These are phyloP conservation scores for Sphaeridia pumilis DNA, from an alignment of 2,888 invertebrate genomes.

Conservation along the genomic window DNA sequence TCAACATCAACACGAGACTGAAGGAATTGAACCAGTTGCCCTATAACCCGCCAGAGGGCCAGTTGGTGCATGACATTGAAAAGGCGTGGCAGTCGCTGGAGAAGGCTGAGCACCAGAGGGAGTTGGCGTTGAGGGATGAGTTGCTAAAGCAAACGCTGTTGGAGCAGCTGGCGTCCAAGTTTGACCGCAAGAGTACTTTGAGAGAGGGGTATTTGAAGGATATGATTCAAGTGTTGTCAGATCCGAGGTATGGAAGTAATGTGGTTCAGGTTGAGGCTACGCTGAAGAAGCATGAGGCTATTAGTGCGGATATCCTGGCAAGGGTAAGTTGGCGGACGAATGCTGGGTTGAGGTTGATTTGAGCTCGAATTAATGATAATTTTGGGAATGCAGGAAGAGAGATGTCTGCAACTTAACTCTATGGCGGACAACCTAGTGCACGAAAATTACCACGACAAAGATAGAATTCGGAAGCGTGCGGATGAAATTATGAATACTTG, in stretches of 20 bases:
- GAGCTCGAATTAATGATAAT: background rate
- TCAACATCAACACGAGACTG: constrained; percentile 89
- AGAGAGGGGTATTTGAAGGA: constrained; percentile 92
- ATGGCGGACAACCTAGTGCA: constrained; percentile 85
- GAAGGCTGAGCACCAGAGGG: constrained; percentile 83
- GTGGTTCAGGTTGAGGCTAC: constrained; percentile 91
- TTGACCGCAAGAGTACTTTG: constrained; percentile 85
- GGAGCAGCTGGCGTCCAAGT: constrained; percentile 89
- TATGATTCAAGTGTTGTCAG: constrained; percentile 90
- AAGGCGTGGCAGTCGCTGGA: constrained; percentile 87
- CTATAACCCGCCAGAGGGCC: constrained; percentile 76
- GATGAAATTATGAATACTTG: constrained; percentile 73
- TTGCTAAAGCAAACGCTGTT: constrained; percentile 80
- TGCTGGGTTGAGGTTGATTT: background rate
- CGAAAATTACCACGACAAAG: constrained; percentile 84
- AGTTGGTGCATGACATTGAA: constrained; percentile 88
- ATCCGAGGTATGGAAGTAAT: constrained; percentile 80
- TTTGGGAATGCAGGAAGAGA: constrained; percentile 54
- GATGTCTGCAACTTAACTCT: constrained; percentile 82
- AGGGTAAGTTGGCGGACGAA: constrained; percentile 43
- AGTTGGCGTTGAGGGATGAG: constrained; percentile 83
- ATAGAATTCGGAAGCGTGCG: constrained; percentile 58
- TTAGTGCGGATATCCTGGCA: constrained; percentile 90
- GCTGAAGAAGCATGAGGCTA: constrained; percentile 95
- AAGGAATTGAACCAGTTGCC: constrained; percentile 85